Evolutionary conservation across 2,888 invertebrate species (phyloP), one percentile per base, ranked within the genome.

Genomic region (Sacculina carcini): DNA sequence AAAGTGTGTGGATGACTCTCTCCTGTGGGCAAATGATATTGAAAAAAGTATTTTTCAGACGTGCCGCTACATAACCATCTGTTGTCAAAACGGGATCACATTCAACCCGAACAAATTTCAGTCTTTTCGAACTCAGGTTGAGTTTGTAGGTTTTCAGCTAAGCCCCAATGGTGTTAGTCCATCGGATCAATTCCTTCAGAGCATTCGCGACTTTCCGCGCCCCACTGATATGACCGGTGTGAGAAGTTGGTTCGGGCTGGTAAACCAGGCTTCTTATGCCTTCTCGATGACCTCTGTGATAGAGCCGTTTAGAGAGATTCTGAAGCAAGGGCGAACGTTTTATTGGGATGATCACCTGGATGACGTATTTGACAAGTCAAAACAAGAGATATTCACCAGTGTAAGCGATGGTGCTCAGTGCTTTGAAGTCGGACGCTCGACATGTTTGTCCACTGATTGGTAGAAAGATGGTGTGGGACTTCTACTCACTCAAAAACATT

Each of bases 81-180:
- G 52, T 23, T 28, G 50, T n/a, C 3, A 16, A 3, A 31, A 52
- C 28, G 44, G 50, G 12, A 42, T 44, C 32, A 49, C 24, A 5
- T 32, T 50, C 12, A 52, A 50, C 24, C 52, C 49, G 29, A 51
- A 47, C 21, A 53, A 53, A 34, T 51, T 53, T 44, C 12, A 21
- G 14, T 52, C 50, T 50, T 32, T 46, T 5, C 5, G 44, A 28
- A 21, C 16, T 28, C n/a, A 32, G 34, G 50, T 52, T 16, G 52
- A 53, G 19, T 53, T 53, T 10, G 51, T 31, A 16, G 48, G 53
- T 10, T 44, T 51, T 31, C 23, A 44, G 16, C 29, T 51, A 14
- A 46, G 42, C 16, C 42, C 40, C 9, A 44, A 21, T 12, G n/a
- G 16, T 26, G 19, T 29, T 5, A 21, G 21, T 24, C 32, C 16